Percentiles rank a stretch among this genome's conserved stretches.
Conservation (phyloP, 1,140 invertebrate genomes). For the Homalodisca vitripennis region DNA sequence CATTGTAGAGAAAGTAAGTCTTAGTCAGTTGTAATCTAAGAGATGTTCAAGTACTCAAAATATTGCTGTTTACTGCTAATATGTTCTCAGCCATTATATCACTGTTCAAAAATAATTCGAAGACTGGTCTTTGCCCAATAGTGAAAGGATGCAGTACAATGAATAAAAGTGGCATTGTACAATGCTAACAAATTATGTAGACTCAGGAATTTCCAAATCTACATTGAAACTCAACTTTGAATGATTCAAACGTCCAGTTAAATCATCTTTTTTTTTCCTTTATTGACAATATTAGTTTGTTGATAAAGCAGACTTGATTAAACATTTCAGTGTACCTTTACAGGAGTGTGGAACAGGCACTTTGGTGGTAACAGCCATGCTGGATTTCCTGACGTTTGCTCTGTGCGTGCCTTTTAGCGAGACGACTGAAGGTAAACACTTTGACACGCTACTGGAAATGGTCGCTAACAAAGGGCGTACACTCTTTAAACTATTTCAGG, state of each 20-base stretch:
- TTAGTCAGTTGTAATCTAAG: too few species aligned
- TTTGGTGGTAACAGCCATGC: conserved; percentile 83
- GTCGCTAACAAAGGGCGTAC: conserved; percentile 88
- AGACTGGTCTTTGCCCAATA: too few species aligned
- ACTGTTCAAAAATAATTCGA: too few species aligned
- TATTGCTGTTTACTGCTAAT: too few species aligned
- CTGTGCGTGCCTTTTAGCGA: conserved; percentile 98
- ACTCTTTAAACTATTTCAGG: conserved; percentile 93
- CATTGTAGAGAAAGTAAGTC: too few species aligned
- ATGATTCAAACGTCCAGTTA: too few species aligned
- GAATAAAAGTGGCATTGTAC: too few species aligned
- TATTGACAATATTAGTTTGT: too few species aligned
- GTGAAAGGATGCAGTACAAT: too few species aligned
- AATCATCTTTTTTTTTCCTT: too few species aligned
- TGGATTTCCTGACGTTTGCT: conserved; percentile 98
- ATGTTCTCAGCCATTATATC: too few species aligned
- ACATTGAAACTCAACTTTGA: neutral
- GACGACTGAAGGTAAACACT: conserved; percentile 96
- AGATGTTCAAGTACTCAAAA: too few species aligned
- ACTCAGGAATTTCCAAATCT: neutral
- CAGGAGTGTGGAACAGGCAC: conserved; percentile 80
- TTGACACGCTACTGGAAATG: conserved; percentile 92
- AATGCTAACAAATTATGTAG: neutral
- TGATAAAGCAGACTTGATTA: neutral
- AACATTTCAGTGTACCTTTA: neutral